These are phyloP conservation scores for Liolophura sinensis DNA, from an alignment of 1,140 invertebrate genomes.

Conservation along the genomic window DNA sequence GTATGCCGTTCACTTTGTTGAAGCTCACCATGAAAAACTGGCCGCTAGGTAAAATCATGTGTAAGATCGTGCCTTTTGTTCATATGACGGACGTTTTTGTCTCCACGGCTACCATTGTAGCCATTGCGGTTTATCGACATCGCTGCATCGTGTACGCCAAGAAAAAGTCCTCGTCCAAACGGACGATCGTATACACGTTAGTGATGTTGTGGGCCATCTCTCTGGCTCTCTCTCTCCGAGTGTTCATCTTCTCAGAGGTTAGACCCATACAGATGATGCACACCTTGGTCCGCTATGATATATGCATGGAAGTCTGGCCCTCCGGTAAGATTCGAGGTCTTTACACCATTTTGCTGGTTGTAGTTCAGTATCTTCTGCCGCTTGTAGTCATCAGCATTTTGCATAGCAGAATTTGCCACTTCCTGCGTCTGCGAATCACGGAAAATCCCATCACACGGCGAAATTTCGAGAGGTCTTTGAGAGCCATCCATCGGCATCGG, in stretches of 20 bases:
- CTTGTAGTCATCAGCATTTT: conserved; percentile 50
- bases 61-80: conserved; percentile 50
- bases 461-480: conserved; percentile 19
- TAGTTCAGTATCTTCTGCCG: conserved; percentile 50
- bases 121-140: conserved; percentile 58
- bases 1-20: conserved; percentile 51
- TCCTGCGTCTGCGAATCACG: conserved; percentile 53
- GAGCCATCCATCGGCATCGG: conserved; percentile 33
- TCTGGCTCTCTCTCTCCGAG: conserved; percentile 48
- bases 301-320: conserved; percentile 42
- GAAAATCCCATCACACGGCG: conserved; percentile 9
- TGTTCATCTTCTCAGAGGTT: conserved; percentile 48
- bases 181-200: conserved; percentile 14
- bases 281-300: conserved; percentile 8
- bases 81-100: conserved; percentile 58
- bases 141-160: conserved; percentile 44
- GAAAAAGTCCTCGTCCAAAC: conserved; percentile 11
- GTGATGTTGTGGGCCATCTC: conserved; percentile 44
- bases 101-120: conserved; percentile 57
- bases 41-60: conserved; percentile 51
- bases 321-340: conserved; percentile 13
- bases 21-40: conserved; percentile 53
- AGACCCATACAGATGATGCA: conserved; percentile 43
- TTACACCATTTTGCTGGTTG: conserved; percentile 36
- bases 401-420: conserved; percentile 48